Base-by-base conservation (phyloP, 2,797 vertebrate genomes). In the Coracias cyanogaster region DNA sequence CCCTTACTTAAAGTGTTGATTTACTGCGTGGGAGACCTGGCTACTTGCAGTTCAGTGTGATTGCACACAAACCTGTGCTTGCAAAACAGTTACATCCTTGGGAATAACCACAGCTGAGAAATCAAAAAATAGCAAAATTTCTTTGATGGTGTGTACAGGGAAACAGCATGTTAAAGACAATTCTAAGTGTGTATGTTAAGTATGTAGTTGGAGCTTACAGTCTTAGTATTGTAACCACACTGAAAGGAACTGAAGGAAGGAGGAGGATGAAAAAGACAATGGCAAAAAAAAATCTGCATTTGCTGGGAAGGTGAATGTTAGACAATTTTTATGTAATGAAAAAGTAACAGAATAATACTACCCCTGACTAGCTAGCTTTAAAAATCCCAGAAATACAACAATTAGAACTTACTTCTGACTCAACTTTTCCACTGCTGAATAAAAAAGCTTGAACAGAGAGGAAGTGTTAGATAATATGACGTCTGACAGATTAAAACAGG, bases 1-100 rank as follows among this genome's bases (percentile, higher is more conserved):
- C 86, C 43, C 60, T 69, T 54, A 51, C 70, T 31, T 37, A 18
- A 87, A 69, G 45, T 39, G 62, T 81, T 90, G 74, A 39, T 93
- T 77, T 85, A 62, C 48, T 91, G 76, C 51, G 71, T 58, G 60
- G 82, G 67, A 91, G 71, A 80, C 60, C 51, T 87, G 71, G 61
- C 39, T 83, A 17, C 35, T 57, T 39, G 22, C 49, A 8, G 12
- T 58, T 93, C 55, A 43, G 18, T 48, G 62, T 64, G 69, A 58
- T n/a, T 65, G 46, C 26, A 62, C 48, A 60, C 52, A 78, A 64
- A 82, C 69, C 21, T 39, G 8, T 48, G 60, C 60, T 77, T 28
- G 25, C 76, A 55, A 15, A 82, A 43, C 49, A 55, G 28, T 60
- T 67, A 1, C 1, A 4, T 54, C 57, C 46, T 67, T 86, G 71